Evolutionary conservation across 2,797 vertebrate species (phyloP), one percentile per base, ranked within the genome.

Genomic region (Sebastes trivittatus): DNA sequence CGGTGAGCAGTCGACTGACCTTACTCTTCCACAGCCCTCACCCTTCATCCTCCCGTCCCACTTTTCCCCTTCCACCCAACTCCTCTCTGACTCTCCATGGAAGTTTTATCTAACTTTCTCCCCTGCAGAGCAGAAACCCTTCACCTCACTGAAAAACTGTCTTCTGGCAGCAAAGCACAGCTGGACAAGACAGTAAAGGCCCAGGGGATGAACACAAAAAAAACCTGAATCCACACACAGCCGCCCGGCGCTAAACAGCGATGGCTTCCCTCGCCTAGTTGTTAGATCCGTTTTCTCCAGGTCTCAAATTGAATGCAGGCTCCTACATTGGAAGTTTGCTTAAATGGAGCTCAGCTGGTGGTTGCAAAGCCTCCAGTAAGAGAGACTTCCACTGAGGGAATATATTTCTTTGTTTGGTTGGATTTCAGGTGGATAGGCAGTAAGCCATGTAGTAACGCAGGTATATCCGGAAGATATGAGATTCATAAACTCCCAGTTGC

Each of bases 381-480:
- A 89, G 82, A 36, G 78, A 75, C 64, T 83, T 87, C 83, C 87
- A 84, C 89, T 85, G 54, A 73, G 88, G 90, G 93, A 93, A 94
- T 94, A 93, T 84, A 78, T 84, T 80, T 86, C 86, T 93, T 93
- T 95, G 89, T 94, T 93, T 90, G 90, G 89, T 78, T 79, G 90
- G 94, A 93, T 95, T 94, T 93, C 80, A 88, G 87, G 86, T 86
- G 89, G 92, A 94, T 93, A 83, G 89, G 78, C 89, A 80, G 81
- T 94, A 95, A 96, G 92, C 88, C 87, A 55, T 77, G 88, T 76
- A 85, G 83, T 90, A 72, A 49, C 77, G 78, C 88, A 89, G 89
- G 93, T 93, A 94, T 87, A 94, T 94, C 91, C 88, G 54, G 79
- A 80, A 90, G 86, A 93, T 93, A 95, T 93, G 90, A 94, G 91